Evolutionary conservation across 1,140 invertebrate species (phyloP).

Genomic region (Brachionus koreanus): DNA sequence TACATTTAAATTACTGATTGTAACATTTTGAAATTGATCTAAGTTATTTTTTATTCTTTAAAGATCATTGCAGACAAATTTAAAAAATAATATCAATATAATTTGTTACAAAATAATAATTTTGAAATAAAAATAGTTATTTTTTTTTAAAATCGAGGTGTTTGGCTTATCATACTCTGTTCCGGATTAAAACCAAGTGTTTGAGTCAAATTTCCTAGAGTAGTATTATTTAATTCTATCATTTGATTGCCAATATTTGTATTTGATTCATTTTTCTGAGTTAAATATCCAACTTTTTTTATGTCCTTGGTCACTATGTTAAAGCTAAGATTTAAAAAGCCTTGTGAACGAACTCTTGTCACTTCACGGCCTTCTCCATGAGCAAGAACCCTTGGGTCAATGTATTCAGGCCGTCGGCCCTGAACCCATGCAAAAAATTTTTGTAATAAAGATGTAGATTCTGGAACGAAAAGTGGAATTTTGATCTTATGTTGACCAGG

Average conservation of each 20-base stretch:
- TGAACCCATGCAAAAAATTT: constrained; percentile 70
- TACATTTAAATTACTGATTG: no score
- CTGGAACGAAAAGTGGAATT: constrained; percentile 69
- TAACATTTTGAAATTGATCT: background rate
- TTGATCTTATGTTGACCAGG: constrained; percentile 63
- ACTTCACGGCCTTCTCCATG: constrained; percentile 71
- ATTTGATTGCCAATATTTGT: constrained; percentile 35
- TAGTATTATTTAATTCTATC: constrained; percentile 8
- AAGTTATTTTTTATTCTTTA: background rate
- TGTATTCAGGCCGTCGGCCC: constrained; percentile 68
- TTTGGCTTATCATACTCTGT: background rate
- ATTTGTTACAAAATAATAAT: constrained; percentile 15
- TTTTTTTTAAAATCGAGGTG: background rate
- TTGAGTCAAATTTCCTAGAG: constrained; percentile 49
- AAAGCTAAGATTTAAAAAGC: constrained; percentile 65
- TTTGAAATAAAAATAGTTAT: background rate
- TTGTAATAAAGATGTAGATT: constrained; percentile 68
- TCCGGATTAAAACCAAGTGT: constrained; percentile 45
- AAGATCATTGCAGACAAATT: background rate
- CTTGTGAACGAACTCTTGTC: constrained; percentile 68
- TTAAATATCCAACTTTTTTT: constrained; percentile 65
- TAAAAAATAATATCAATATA: constrained; percentile 8
- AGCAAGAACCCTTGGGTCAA: constrained; percentile 68
- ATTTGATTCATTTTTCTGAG: background rate
- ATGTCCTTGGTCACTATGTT: constrained; percentile 70